Evolutionary conservation across 2,797 vertebrate species (phyloP).

Genomic region (Staurois parvus): DNA sequence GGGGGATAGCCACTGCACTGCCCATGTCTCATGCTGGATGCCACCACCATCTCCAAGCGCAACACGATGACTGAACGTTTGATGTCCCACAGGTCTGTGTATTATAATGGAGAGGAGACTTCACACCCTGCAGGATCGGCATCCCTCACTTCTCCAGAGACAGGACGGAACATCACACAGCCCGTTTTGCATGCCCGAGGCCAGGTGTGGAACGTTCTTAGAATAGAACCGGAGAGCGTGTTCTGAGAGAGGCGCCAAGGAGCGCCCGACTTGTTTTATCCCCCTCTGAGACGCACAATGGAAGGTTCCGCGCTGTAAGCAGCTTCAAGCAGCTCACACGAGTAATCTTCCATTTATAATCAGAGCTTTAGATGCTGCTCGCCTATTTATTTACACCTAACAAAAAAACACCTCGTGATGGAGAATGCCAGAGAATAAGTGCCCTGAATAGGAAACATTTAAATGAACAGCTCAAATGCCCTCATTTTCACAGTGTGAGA

Average conservation of each 20-base stretch:
- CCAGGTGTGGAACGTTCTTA: not conserved
- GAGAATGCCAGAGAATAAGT: not conserved
- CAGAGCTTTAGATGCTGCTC: not conserved
- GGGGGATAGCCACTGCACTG: no score
- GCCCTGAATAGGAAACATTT: slow-evolving; percentile 4
- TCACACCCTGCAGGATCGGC: not conserved
- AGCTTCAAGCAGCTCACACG: no score
- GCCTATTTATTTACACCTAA: slow-evolving; percentile 6
- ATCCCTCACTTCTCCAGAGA: not conserved
- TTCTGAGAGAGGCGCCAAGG: slow-evolving; percentile 8
- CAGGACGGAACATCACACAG: not conserved
- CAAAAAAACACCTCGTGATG: not conserved
- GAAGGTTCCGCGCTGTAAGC: not conserved
- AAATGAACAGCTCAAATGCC: not conserved
- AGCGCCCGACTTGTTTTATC: slow-evolving; percentile 10
- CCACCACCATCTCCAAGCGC: not conserved
- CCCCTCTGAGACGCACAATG: not conserved
- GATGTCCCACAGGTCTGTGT: not conserved
- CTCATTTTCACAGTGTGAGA: slow-evolving; percentile 31
- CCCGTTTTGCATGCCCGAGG: not conserved
- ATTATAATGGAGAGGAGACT: not conserved
- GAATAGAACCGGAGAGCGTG: not conserved
- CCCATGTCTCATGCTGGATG: not conserved
- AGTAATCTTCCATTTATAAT: slow-evolving; percentile 46
- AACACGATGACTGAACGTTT: not conserved